Evolutionary conservation across 2,113 vertebrate genomes (phyloP).

Genomic region (Pionites leucogaster): DNA sequence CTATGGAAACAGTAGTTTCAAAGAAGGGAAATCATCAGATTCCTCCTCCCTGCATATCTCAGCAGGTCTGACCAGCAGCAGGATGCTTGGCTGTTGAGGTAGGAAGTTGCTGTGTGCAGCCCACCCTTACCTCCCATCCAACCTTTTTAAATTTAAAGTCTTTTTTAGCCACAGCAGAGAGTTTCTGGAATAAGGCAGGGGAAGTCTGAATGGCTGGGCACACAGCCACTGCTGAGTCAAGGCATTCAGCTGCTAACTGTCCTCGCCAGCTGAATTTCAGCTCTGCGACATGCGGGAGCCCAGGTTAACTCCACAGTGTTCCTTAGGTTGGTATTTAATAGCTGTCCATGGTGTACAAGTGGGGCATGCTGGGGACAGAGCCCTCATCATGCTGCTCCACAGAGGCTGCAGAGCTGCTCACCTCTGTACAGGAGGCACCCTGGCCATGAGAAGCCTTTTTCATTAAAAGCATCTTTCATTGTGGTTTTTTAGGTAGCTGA

Average conservation of each 20-base stretch:
- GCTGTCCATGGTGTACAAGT: not conserved
- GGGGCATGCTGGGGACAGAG: not conserved
- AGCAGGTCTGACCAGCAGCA: slow-evolving; percentile 15
- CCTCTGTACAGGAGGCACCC: not conserved
- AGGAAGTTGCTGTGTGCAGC: not conserved
- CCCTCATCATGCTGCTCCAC: rapidly evolving
- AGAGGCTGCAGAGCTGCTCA: not conserved
- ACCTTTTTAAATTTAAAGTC: not conserved
- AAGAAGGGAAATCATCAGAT: slow-evolving; percentile 6
- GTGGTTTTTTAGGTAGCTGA: not conserved
- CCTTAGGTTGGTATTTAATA: not conserved
- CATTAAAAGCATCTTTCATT: not conserved
- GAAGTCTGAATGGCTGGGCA: not conserved
- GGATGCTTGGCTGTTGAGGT: not conserved
- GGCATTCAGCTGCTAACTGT: not conserved
- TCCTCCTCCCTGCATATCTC: not conserved
- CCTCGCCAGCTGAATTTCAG: not conserved
- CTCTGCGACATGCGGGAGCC: not conserved
- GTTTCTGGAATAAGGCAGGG: not conserved
- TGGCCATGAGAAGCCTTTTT: not conserved
- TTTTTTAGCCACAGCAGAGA: not conserved
- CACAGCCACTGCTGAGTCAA: slow-evolving; percentile 59
- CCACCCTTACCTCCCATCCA: not conserved
- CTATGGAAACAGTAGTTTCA: not conserved
- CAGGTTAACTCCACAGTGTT: not conserved